Base-by-base conservation (phyloP, 2,888 invertebrate species). In the Agrypnus murinus region DNA sequence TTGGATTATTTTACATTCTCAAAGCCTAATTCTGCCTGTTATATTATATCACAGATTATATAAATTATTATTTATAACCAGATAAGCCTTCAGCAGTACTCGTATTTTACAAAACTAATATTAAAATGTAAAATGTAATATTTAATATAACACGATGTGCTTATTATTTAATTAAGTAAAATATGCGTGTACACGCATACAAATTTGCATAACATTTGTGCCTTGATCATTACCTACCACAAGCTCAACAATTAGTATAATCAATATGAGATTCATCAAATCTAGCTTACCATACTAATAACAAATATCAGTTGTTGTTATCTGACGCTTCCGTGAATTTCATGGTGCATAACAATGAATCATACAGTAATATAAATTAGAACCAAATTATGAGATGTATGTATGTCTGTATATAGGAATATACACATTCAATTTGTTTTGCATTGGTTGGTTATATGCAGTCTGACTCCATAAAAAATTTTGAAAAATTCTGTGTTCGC, bases 191-290 rank as follows among this genome's bases (percentile, higher is more conserved):
- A 25, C 5, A 25, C 25, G 25, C 25, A 5, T 25, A 25, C 25
- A 5, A 25, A 25, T 25, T 25, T 25, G 40, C 40, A 40, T 12
- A n/a, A 12, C 40, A 40, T 40, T 40, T 10, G n/a, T 40, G 46
- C 17, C 1, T 15, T 46, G 17, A 17, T 17, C 9, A 46, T 46
- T 19, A 46, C 19, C 15, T 46, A 8, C 46, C 17, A 17, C 46
- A 46, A 46, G 46, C 46, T 40, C 14, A 53, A 12, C 31, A 53
- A 53, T 53, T 53, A 53, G 32, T 53, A 12, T 12, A 53, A 53
- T 53, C 53, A 53, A 53, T 53, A 53, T 53, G 7, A 32, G 10
- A 53, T 53, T 53, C 55, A 55, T 55, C 55, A 55, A 12, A 36
- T 15, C n/a, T 55, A 38, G 14, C n/a, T 55, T 55, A 34, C n/a